Conservation (phyloP, 2,113 vertebrate species). For the Xiphorhynchus elegans region DNA sequence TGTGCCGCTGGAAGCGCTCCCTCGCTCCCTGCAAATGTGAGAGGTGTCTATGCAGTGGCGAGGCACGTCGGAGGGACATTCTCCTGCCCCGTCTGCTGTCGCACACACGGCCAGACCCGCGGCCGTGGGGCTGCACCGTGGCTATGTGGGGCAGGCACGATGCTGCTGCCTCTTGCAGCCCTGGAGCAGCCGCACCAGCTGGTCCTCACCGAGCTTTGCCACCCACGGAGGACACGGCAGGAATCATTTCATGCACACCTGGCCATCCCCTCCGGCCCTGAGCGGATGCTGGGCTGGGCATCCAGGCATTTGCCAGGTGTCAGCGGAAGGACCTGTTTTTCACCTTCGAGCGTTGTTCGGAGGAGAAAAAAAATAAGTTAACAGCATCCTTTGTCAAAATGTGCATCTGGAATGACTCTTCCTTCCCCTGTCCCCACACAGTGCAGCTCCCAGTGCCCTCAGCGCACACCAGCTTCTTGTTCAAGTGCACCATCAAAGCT, state of each 20-base stretch:
- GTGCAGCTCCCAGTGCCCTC: not conserved
- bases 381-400: not conserved
- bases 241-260: rapidly evolving
- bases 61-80: rapidly evolving
- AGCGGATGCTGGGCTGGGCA: rapidly evolving
- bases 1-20: not conserved
- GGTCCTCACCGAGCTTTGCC: rapidly evolving
- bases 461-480: not conserved
- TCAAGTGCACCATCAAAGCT: not conserved
- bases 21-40: rapidly evolving
- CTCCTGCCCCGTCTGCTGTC: not conserved
- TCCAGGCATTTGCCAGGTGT: rapidly evolving
- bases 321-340: not conserved
- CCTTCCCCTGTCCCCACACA: rapidly evolving
- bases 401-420: not conserved
- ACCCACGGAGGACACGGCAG: rapidly evolving
- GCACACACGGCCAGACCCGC: rapidly evolving
- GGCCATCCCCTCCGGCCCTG: rapidly evolving
- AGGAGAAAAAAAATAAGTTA: rapidly evolving
- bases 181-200: not conserved
- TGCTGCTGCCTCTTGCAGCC: not conserved
- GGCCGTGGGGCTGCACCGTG: rapidly evolving
- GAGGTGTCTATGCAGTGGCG: rapidly evolving
- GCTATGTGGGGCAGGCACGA: rapidly evolving
- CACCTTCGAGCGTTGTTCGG: not conserved